phyloP scores from a whole-genome alignment of 37 sponge, comb jelly and placozoan species.

The Chondrosia reniformis region DNA sequence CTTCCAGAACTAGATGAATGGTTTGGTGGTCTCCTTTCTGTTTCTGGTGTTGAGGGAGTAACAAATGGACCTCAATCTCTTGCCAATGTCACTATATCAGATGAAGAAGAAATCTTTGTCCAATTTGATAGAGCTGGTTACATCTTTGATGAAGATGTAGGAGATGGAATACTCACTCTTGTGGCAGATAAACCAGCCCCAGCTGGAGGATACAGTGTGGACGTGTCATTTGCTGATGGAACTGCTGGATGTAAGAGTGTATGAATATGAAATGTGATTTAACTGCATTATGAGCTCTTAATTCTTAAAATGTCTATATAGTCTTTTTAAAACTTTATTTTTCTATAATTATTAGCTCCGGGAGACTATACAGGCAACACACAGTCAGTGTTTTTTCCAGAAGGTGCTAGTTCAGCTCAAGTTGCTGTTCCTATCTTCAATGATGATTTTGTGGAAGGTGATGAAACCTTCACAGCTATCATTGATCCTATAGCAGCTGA shows the following conservation, averaged over 20 bases:
- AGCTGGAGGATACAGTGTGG: neutral
- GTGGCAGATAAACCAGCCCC: neutral
- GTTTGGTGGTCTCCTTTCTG: slow-evolving; percentile 9
- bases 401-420: too few relatives aligned
- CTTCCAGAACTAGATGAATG: slow-evolving; percentile 9
- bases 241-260: neutral
- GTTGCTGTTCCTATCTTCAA: too few relatives aligned
- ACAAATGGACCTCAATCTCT: neutral
- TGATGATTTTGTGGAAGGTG: too few relatives aligned
- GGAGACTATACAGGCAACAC: too few relatives aligned
- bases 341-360: too few relatives aligned
- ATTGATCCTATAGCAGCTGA: too few relatives aligned
- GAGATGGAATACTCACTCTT: neutral
- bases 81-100: slow-evolving; percentile 15
- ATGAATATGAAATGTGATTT: too few relatives aligned
- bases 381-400: too few relatives aligned
- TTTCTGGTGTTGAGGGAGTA: neutral
- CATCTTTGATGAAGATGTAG: slow-evolving; percentile 19
- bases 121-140: neutral
- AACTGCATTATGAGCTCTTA: too few relatives aligned
- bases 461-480: too few relatives aligned
- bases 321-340: neutral
- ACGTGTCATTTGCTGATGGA: neutral
- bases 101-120: neutral
- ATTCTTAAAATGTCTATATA: neutral